Percentiles rank a stretch among this genome's conserved stretches.
Conservation (phyloP, 2,797 vertebrate genomes). For the Diplodus sargus region DNA sequence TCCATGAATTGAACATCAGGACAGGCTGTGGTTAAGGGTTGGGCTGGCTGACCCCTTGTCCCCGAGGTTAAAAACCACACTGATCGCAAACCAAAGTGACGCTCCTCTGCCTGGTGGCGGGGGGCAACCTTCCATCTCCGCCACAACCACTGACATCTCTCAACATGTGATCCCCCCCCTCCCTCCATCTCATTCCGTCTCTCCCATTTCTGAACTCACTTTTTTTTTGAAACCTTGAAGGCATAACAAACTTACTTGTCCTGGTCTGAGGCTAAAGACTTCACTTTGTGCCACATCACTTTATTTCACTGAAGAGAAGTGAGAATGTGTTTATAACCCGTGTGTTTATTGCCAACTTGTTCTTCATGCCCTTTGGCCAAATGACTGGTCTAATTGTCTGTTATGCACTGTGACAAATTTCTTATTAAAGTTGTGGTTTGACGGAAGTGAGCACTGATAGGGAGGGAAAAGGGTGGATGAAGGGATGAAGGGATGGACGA, state of each 20-base stretch:
- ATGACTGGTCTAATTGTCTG: constrained; percentile 78
- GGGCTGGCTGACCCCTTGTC: constrained; percentile 67
- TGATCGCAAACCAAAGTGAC: constrained; percentile 82
- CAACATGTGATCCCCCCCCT: constrained; percentile 76
- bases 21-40: constrained; percentile 58
- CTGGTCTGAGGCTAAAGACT: constrained; percentile 76
- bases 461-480: constrained; percentile 33
- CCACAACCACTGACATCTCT: constrained; percentile 79
- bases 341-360: constrained; percentile 74
- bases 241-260: constrained; percentile 73
- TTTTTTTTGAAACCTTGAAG: constrained; percentile 56
- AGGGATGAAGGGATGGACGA: constrained; percentile 20
- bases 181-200: constrained; percentile 51
- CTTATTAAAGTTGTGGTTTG: constrained; percentile 75
- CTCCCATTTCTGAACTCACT: constrained; percentile 53
- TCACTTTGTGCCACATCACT: constrained; percentile 77
- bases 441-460: constrained; percentile 64
- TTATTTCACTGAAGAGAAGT: constrained; percentile 64
- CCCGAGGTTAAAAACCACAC: constrained; percentile 75
- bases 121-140: constrained; percentile 70
- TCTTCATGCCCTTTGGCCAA: constrained; percentile 68
- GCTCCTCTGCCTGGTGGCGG: constrained; percentile 76
- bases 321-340: constrained; percentile 70
- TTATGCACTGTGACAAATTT: constrained; percentile 73
- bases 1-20: constrained; percentile 77